These are phyloP conservation scores for Oncorhynchus kisutch DNA, from an alignment of 2,113 vertebrate species.

Conservation along the genomic window DNA sequence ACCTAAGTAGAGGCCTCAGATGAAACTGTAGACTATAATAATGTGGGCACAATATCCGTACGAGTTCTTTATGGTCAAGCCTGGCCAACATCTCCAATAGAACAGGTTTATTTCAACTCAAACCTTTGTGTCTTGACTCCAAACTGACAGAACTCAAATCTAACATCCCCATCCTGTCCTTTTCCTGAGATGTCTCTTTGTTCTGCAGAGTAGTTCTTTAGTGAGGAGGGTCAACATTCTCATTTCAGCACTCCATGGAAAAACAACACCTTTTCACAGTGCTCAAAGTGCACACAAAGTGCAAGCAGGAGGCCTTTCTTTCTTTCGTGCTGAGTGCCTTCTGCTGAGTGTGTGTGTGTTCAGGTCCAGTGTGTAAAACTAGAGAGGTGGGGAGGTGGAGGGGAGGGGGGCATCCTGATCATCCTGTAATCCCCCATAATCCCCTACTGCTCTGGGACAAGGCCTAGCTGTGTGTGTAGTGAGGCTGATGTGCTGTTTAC, in stretches of 20 bases:
- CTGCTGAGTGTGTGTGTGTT: conserved; percentile 18
- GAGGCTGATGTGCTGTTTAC: conserved; percentile 51
- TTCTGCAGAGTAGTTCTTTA: conserved; percentile 29
- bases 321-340: conserved; percentile 46
- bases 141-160: conserved; percentile 36
- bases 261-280: conserved; percentile 52
- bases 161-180: conserved; percentile 35
- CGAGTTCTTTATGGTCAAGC: not conserved
- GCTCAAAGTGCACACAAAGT: conserved; percentile 44
- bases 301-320: conserved; percentile 65
- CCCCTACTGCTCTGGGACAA: conserved; percentile 65
- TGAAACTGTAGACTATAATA: not conserved
- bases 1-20: not conserved
- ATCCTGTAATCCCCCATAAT: conserved; percentile 76
- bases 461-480: conserved; percentile 39
- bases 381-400: not conserved
- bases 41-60: not conserved
- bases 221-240: conserved; percentile 29
- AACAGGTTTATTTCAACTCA: conserved; percentile 29
- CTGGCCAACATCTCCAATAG: not conserved
- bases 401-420: conserved; percentile 57
- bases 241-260: conserved; percentile 31
- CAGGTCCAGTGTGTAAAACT: conserved; percentile 47
- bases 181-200: conserved; percentile 61
- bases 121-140: conserved; percentile 37